These are phyloP conservation scores for Eupristina koningsbergeri DNA, from an alignment of 1,140 invertebrate genomes.

Conservation along the genomic window DNA sequence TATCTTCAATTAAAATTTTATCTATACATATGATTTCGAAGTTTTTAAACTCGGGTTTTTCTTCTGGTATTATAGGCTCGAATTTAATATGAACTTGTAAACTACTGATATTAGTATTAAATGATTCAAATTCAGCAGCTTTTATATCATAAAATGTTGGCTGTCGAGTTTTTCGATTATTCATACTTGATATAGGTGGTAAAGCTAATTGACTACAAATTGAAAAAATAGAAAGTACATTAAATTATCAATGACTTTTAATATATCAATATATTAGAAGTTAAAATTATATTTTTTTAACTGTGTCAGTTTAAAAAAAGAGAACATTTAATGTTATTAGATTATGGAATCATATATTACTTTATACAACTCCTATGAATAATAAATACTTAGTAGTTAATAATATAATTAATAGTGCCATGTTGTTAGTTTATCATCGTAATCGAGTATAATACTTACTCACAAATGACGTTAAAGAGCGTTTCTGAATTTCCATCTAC, in stretches of 20 bases:
- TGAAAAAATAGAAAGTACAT: not conserved
- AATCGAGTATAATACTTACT: slow-evolving; percentile 63
- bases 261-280: not conserved
- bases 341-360: too few relatives aligned
- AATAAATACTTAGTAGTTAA: too few relatives aligned
- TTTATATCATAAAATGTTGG: slow-evolving; percentile 44
- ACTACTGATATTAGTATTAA: not conserved
- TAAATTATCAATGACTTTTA: not conserved
- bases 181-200: slow-evolving; percentile 40
- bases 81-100: not conserved
- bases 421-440: too few relatives aligned
- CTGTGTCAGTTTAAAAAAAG: too few relatives aligned
- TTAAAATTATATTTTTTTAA: too few relatives aligned
- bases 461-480: slow-evolving; percentile 66
- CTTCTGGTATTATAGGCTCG: slow-evolving; percentile 4
- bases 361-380: too few relatives aligned
- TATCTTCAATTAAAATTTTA: slow-evolving; percentile 38
- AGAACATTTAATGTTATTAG: too few relatives aligned
- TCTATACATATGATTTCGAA: not conserved
- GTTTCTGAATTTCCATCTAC: slow-evolving; percentile 61
- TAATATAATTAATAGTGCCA: too few relatives aligned
- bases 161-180: slow-evolving; percentile 29
- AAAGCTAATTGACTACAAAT: slow-evolving; percentile 17
- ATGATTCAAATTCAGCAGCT: slow-evolving; percentile 25
- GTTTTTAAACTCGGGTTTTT: not conserved